phyloP scores from a whole-genome alignment of 2,797 vertebrate species.

The Psittacula echo region DNA sequence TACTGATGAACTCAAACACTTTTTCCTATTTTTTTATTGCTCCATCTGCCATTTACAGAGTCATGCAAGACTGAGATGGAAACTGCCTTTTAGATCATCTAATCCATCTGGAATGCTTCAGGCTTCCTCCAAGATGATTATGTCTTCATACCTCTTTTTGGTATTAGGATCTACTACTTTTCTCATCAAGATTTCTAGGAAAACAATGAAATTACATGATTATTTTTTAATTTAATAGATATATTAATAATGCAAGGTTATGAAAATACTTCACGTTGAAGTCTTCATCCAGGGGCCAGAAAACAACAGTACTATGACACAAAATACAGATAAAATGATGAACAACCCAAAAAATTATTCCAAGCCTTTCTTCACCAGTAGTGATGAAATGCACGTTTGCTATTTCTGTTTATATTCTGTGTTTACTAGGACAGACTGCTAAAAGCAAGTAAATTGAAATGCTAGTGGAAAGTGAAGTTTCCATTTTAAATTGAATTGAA shows the following conservation, averaged over 20 bases:
- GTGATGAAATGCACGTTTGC: neutral
- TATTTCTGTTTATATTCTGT: neutral
- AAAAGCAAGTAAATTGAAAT: neutral
- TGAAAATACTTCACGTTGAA: neutral
- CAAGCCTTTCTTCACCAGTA: neutral
- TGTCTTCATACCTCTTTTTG: neutral
- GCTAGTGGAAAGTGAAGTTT: neutral
- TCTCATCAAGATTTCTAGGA: neutral
- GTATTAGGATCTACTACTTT: neutral
- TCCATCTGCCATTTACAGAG: neutral
- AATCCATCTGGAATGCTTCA: neutral
- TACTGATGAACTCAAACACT: neutral
- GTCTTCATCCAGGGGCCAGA: neutral
- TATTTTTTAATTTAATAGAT: neutral
- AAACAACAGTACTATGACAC: neutral
- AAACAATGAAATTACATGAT: neutral
- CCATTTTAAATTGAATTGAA: neutral
- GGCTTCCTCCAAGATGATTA: neutral
- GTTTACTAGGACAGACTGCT: neutral
- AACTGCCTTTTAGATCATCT: neutral
- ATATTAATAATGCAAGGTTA: neutral
- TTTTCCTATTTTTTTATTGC: neutral
- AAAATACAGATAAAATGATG: neutral
- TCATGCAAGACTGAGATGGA: neutral
- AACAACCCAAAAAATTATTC: neutral